A percentile compares a stretch with the other conserved stretches of the same genome.
These are phyloP conservation scores for Pachyrhynchus sulphureomaculatus DNA, from an alignment of 1,140 invertebrate species.

Conservation along the genomic window DNA sequence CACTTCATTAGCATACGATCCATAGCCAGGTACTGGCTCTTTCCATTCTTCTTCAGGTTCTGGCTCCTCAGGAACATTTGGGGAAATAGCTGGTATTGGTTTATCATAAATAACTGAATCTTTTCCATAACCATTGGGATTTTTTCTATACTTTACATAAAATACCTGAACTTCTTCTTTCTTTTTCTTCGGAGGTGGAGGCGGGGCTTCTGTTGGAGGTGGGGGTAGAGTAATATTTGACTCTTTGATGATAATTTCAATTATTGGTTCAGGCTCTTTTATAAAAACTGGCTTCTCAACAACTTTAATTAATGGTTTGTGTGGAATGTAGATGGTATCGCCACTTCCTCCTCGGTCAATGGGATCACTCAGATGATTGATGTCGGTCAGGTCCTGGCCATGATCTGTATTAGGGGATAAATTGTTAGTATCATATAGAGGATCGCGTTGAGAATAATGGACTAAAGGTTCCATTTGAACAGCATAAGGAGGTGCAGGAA, in stretches of 20 bases:
- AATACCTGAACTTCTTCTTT: conserved; percentile 86
- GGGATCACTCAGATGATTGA: conserved; percentile 52
- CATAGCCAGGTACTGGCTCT: conserved; percentile 40
- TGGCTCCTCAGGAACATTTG: conserved; percentile 61
- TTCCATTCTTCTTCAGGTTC: conserved; percentile 44
- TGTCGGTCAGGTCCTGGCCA: conserved; percentile 55
- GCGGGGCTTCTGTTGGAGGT: conserved; percentile 54
- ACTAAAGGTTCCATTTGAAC: conserved; percentile 79
- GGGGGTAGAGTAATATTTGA: conserved; percentile 78
- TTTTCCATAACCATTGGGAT: conserved; percentile 64
- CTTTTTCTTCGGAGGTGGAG: conserved; percentile 60
- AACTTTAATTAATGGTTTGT: conserved; percentile 50
- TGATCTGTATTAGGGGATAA: conserved; percentile 55
- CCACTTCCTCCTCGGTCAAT: conserved; percentile 30
- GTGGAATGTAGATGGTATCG: conserved; percentile 51
- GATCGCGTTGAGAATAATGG: conserved; percentile 76
- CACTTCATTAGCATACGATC: conserved; percentile 46
- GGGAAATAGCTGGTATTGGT: conserved; percentile 72
- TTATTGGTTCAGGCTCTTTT: conserved; percentile 83
- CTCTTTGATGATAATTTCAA: conserved; percentile 89
- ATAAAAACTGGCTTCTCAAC: conserved; percentile 60
- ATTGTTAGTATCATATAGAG: conserved; percentile 64
- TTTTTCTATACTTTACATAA: conserved; percentile 86
- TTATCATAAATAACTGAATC: conserved; percentile 74
- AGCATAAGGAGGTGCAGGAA: conserved; percentile 66